phyloP scores from a whole-genome alignment of 1,140 invertebrate genomes.

The Drosophila prosaltans region DNA sequence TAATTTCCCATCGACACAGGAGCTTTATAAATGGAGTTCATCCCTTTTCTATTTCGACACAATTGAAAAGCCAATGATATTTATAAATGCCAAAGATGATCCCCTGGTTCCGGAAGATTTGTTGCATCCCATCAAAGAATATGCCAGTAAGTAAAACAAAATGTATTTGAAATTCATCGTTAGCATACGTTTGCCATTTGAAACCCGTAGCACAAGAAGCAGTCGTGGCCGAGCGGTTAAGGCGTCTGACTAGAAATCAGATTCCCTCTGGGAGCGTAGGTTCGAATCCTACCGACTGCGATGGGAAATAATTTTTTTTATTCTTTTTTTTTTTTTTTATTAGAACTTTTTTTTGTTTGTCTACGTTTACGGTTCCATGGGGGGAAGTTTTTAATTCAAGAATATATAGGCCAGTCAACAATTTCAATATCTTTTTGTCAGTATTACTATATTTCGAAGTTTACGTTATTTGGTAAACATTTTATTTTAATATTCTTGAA shows the following conservation, averaged over 20 bases:
- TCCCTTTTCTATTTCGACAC: conserved; percentile 90
- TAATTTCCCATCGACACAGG: conserved; percentile 90
- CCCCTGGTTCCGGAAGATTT: conserved; percentile 92
- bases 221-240: conserved; percentile 94
- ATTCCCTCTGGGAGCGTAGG: conserved; percentile 93
- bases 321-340: background rate
- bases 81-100: conserved; percentile 94
- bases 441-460: no score
- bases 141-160: conserved; percentile 87
- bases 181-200: background rate
- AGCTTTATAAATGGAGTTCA: conserved; percentile 93
- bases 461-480: no score
- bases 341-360: no score
- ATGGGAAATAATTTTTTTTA: background rate
- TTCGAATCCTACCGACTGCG: conserved; percentile 93
- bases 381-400: no score
- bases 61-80: conserved; percentile 92
- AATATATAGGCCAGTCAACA: no score
- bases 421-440: no score
- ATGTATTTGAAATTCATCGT: background rate
- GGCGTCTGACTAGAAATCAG: conserved; percentile 94
- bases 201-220: conserved; percentile 68
- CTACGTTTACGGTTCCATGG: no score
- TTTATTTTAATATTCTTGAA: no score
- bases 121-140: conserved; percentile 88